Evolutionary conservation across 2,888 invertebrate species (phyloP).

Genomic region (Parochlus steinenii): DNA sequence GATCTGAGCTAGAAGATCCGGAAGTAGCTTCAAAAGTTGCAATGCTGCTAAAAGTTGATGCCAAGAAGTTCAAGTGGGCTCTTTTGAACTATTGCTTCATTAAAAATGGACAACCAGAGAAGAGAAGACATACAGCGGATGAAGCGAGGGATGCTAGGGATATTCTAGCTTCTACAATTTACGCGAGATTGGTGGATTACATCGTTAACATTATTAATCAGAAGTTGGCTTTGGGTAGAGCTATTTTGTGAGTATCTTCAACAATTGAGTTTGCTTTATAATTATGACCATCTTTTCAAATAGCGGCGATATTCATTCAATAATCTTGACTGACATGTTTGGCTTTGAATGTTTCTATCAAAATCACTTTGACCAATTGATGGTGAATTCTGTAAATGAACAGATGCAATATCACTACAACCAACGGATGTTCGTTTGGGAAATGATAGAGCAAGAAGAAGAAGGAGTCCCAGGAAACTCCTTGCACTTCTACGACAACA

Average conservation of each 20-base stretch:
- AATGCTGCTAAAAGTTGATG: conserved; percentile 56
- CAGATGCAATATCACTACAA: conserved; percentile 88
- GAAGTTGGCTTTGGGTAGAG: conserved; percentile 63
- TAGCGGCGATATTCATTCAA: conserved; percentile 69
- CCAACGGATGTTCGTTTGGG: conserved; percentile 81
- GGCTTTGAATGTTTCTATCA: conserved; percentile 84
- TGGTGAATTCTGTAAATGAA: conserved; percentile 81
- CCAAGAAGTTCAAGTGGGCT: conserved; percentile 70
- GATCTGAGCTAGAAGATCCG: conserved; percentile 54
- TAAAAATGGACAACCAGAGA: conserved; percentile 39
- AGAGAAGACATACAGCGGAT: conserved; percentile 42
- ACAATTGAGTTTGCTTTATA: background rate
- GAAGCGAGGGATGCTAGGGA: conserved; percentile 75
- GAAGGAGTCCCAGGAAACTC: conserved; percentile 58
- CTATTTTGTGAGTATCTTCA: conserved; percentile 60
- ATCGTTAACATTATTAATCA: conserved; percentile 71
- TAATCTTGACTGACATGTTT: conserved; percentile 73
- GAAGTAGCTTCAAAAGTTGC: conserved; percentile 57
- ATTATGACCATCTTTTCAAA: conserved; percentile 12
- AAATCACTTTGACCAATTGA: conserved; percentile 74
- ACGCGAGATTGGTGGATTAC: conserved; percentile 76
- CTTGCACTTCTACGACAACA: conserved; percentile 75
- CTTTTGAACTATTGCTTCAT: conserved; percentile 73
- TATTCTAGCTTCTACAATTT: conserved; percentile 69
- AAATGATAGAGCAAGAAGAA: conserved; percentile 60